Evolutionary conservation across 2,113 vertebrate species (phyloP), one percentile per base, ranked within the genome.

Genomic region (Eulemur rufifrons): DNA sequence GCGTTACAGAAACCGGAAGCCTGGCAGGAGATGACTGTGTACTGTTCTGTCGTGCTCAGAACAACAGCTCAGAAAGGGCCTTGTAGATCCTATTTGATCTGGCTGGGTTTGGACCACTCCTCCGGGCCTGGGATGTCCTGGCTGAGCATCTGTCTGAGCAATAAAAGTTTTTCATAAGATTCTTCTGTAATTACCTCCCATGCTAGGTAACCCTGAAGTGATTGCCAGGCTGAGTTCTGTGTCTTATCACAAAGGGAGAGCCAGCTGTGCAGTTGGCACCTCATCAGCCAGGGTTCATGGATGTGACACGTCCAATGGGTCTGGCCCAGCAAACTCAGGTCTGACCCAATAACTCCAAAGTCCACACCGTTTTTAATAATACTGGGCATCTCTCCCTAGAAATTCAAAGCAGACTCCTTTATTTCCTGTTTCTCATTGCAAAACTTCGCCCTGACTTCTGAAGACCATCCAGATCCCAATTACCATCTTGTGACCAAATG

Each of bases 261-360:
- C 21, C 59, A 45, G 68, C 25, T 61, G 1, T 85, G 54, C 4
- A 12, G 8, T 45, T 63, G 73, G 89, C 8, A 73, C 37, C 34
- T 74, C 5, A 7, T 66, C 32, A 76, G 32, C 52, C 68, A 47
- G 4, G 4, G 29, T 59, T 94, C 63, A 50, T 20, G 61, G 27
- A 63, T 37, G 20, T 25, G 29, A 73, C 34, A n/a, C 0, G 8
- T 52, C 9, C 0, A 0, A 14, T 12, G 39, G 3, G 29, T 29
- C 59, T 92, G 82, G 23, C 47, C 77, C 68, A 69, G 74, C n/a
- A 88, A 74, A 86, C n/a, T 25, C 96, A 77, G 37, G 13, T 88
- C 23, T 81, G 68, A 50, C 59, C 23, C 59, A 61, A 17, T 5
- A 63, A 47, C 50, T 69, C 61, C 47, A 12, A 56, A 95, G n/a